Conservation (phyloP, 2,888 invertebrate genomes). For the Melanotus villosus region DNA sequence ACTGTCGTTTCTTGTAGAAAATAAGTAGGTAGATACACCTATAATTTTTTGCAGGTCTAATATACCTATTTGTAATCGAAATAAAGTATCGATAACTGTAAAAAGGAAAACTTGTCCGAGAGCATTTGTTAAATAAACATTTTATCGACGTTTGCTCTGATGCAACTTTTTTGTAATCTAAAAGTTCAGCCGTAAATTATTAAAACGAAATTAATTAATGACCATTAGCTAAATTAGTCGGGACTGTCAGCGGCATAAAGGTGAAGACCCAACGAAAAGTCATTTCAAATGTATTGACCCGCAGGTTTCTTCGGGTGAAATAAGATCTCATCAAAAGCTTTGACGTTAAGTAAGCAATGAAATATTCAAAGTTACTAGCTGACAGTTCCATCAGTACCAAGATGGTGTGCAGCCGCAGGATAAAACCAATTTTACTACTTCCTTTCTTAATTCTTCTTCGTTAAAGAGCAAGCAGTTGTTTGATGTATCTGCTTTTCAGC, state of each 20-base stretch:
- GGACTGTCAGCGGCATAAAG: too few relatives aligned
- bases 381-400: too few relatives aligned
- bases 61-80: conserved; percentile 16
- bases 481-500: neutral
- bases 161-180: neutral
- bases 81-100: conserved; percentile 19
- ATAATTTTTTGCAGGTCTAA: conserved; percentile 17
- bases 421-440: too few relatives aligned
- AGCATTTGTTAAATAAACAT: neutral
- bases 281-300: too few relatives aligned
- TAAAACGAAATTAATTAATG: too few relatives aligned
- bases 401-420: too few relatives aligned
- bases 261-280: too few relatives aligned
- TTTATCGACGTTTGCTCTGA: neutral
- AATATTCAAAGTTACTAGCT: too few relatives aligned
- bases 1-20: conserved; percentile 16
- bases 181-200: neutral
- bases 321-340: too few relatives aligned
- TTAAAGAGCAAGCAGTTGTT: conserved; percentile 6
- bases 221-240: too few relatives aligned
- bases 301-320: too few relatives aligned
- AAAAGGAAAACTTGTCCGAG: neutral
- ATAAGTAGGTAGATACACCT: conserved; percentile 25
- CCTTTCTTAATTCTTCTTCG: neutral
- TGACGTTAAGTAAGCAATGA: too few relatives aligned